phyloP scores from a whole-genome alignment of 2,113 vertebrate genomes.

The Halcyon senegalensis region DNA sequence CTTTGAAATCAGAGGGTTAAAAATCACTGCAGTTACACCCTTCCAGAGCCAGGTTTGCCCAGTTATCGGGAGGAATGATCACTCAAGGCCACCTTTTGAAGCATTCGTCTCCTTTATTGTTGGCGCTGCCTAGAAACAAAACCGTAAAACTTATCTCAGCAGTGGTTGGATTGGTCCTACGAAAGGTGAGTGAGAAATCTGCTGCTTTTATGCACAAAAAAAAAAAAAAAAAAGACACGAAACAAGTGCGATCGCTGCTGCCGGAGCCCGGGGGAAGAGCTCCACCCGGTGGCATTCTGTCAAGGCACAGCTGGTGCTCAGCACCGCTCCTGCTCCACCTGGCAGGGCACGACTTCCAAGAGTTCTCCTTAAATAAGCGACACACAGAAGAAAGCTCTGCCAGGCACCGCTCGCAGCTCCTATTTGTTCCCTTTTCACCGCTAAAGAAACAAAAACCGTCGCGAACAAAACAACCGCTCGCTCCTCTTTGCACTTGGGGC shows the following conservation, averaged over 20 bases:
- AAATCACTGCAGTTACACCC: neutral
- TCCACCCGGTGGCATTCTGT: constrained; percentile 7
- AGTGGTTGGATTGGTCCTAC: neutral
- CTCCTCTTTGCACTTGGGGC: neutral
- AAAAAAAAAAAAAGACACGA: neutral
- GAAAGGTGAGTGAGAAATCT: neutral
- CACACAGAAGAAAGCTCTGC: rapidly evolving
- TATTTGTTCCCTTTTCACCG: neutral
- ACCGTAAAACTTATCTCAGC: neutral
- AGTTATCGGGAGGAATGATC: neutral
- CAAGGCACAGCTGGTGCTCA: neutral
- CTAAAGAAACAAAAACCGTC: neutral
- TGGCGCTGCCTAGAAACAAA: neutral
- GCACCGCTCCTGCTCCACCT: rapidly evolving
- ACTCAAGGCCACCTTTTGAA: neutral
- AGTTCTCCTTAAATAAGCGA: neutral
- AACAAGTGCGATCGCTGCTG: neutral
- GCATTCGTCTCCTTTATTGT: neutral
- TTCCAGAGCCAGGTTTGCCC: neutral
- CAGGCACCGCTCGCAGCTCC: neutral
- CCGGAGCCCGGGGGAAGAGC: neutral
- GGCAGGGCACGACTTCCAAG: neutral
- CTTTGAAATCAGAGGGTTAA: neutral
- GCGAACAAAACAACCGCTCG: neutral
- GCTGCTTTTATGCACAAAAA: neutral